Evolutionary conservation across 2,888 invertebrate genomes (phyloP), one percentile per base, ranked within the genome.

Genomic region (Aphodius granarius): DNA sequence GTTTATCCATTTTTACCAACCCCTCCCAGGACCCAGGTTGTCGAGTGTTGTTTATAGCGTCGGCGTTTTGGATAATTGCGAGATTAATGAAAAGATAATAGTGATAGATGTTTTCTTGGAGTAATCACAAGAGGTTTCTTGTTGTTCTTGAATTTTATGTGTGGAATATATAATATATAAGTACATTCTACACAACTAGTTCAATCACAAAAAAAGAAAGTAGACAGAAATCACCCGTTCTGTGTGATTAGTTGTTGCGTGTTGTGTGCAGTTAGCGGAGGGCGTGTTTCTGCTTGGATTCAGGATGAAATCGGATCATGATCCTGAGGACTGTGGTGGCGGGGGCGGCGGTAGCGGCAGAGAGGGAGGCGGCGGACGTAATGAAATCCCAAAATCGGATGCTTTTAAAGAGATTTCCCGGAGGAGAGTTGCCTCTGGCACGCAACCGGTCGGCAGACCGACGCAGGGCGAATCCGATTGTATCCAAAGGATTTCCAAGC

Each of bases 381-480:
- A 82, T 82, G 82, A 83, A 82, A 82, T 82, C 82, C 81, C 78
- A 79, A 82, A 82, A 82, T 82, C 83, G 79, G 80, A 77, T 78
- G 80, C 82, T 83, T 82, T 83, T 82, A 81, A 80, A 81, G 78
- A 80, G 81, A 82, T 83, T 83, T 82, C 82, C 82, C 83, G 78
- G 74, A 77, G 79, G 82, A 79, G 78, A 80, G 78, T 78, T 79
- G 77, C 78, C 76, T 80, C 78, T 76, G 78, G 80, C 80, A 81
- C 81, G 80, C 81, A 81, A 79, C 78, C 79, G 77, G 75, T 77
- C 78, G 76, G 74, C 13, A 43, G 43, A 43, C 43, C 43, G 43
- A 43, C 43, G 77, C 78, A 76, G 77, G 73, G 75, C 75, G 78
- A 76, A 76, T 76, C 73, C 74, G 72, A 74, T 74, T 74, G 74